These are phyloP conservation scores for Callopanchax toddi DNA, from an alignment of 2,113 vertebrate genomes.

Conservation along the genomic window DNA sequence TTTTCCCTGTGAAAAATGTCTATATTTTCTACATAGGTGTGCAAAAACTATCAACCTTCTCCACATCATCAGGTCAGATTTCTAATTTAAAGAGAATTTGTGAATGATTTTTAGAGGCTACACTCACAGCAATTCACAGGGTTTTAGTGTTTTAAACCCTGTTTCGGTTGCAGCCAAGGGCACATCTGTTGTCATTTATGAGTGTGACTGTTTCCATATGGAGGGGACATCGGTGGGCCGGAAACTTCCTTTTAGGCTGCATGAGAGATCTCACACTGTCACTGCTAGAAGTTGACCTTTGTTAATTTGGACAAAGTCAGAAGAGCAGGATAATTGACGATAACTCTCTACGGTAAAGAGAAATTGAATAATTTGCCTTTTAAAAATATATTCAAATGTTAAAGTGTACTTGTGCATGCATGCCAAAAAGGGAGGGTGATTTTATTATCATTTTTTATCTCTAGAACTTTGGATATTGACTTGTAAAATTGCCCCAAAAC, in stretches of 20 bases:
- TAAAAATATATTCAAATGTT: too few relatives aligned
- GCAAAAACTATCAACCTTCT: too few relatives aligned
- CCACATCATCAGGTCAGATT: neutral
- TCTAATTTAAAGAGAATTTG: neutral
- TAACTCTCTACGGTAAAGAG: neutral
- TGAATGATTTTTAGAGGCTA: neutral
- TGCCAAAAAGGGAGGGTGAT: too few relatives aligned
- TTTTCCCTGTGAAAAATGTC: too few relatives aligned
- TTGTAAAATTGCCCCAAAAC: too few relatives aligned
- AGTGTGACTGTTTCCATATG: slow-evolving; percentile 1
- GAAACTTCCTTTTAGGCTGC: neutral
- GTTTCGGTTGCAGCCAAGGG: slow-evolving; percentile 11
- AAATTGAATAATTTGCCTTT: too few relatives aligned
- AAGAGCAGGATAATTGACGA: neutral
- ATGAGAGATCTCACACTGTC: slow-evolving; percentile 4
- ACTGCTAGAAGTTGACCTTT: neutral
- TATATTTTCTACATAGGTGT: too few relatives aligned
- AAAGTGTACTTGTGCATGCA: too few relatives aligned
- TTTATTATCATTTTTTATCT: too few relatives aligned
- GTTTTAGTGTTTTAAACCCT: neutral
- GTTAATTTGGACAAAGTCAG: neutral
- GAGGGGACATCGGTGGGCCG: neutral
- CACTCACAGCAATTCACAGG: neutral
- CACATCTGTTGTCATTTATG: slow-evolving; percentile 20
- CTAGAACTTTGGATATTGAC: too few relatives aligned